phyloP scores from a whole-genome alignment of 2,888 invertebrate genomes.

The Drosophila tanythrix region DNA sequence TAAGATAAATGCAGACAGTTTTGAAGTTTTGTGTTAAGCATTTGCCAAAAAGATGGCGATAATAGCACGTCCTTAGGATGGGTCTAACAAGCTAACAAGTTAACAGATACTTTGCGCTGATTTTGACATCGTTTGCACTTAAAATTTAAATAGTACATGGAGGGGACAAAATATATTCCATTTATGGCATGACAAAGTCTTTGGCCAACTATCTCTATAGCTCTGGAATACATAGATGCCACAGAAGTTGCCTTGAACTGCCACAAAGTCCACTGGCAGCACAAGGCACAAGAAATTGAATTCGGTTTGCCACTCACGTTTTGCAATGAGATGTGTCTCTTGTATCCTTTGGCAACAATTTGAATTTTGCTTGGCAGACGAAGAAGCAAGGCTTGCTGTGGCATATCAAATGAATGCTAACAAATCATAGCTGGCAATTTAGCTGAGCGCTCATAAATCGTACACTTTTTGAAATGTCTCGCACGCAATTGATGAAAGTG shows the following conservation, averaged over 20 bases:
- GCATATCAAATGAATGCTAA: constrained; percentile 48
- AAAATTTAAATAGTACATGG: not conserved
- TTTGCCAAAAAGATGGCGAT: constrained; percentile 39
- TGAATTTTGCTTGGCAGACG: constrained; percentile 64
- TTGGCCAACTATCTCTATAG: constrained; percentile 7
- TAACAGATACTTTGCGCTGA: constrained; percentile 47
- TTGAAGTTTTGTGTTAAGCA: constrained; percentile 17
- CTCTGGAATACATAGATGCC: constrained; percentile 4
- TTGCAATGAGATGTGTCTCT: constrained; percentile 29
- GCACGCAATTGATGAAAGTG: constrained; percentile 56
- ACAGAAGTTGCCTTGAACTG: constrained; percentile 37
- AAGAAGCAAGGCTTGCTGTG: constrained; percentile 32
- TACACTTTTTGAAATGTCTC: constrained; percentile 48
- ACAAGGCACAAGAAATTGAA: constrained; percentile 11
- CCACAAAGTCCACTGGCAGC: constrained; percentile 22
- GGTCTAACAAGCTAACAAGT: constrained; percentile 24
- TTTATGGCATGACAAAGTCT: constrained; percentile 3
- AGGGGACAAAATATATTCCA: not conserved
- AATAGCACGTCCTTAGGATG: constrained; percentile 23
- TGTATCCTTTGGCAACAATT: constrained; percentile 53
- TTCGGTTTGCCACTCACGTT: constrained; percentile 58
- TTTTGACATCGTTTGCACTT: constrained; percentile 48
- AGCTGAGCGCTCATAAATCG: constrained; percentile 40
- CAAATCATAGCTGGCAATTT: constrained; percentile 22
- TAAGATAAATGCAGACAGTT: constrained; percentile 59